Evolutionary conservation across 2,888 invertebrate genomes (phyloP), one percentile per base, ranked within the genome.

Genomic region (Mamestra brassicae): DNA sequence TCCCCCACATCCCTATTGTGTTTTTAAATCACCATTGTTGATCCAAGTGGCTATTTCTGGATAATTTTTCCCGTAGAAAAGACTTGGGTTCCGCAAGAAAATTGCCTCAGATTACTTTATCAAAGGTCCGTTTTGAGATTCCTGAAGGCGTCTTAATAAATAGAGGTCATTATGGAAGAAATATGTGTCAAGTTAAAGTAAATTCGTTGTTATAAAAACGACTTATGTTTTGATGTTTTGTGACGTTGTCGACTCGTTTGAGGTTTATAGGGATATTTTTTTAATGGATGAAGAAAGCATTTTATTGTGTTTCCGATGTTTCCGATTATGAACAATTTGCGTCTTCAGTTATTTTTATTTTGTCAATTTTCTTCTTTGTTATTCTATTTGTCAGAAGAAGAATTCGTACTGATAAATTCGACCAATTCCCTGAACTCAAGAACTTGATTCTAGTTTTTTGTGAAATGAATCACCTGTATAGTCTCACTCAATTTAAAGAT

Each of bases 1-100:
- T 76, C 72, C 86, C 85, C 87, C 75, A 67, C 81, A 76, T 81
- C 67, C 78, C 89, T 85, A 89, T 92, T 92, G 89, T 91, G 88
- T 88, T 88, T 88, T 84, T 86, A 89, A 90, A 91, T 89, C 89
- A 89, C 84, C 88, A 90, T 93, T 91, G 91, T 92, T 90, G 88
- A 85, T 86, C 84, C 84, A 90, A 92, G 91, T 91, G 90, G 89
- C 89, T 89, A 90, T 93, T 91, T 90, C 87, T 83, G 73, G 63
- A 75, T 71, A 62, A 74, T 83, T 83, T 87, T 86, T 60, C 60
- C 68, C 63, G 69, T 73, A 62, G 67, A 61, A 68, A 78, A 55
- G 77, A 78, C 57, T 69, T 72, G 66, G 71, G 78, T 69, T 67
- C 68, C 74, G 62, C 47, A 77, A 75, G 75, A 81, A 84, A 87